Base-by-base conservation (phyloP, 2,888 invertebrate genomes). In the Hofmannophila pseudospretella region DNA sequence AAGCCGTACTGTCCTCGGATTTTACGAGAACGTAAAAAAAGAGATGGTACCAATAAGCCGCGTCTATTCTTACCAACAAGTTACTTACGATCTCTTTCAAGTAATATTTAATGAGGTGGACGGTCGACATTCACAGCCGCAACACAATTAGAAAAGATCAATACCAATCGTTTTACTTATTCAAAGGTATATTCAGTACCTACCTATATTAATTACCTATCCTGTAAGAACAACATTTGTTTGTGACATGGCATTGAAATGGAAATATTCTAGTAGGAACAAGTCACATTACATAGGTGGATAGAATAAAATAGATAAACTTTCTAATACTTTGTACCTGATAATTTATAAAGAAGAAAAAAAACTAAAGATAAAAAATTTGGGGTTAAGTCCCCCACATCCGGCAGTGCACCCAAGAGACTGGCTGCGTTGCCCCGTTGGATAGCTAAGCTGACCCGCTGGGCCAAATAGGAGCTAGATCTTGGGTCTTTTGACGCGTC, bases 141-240 rank as follows among this genome's bases (percentile, higher is more conserved):
- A 69, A 69, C 65, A 75, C 69, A 77, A 80, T 80, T 80, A 77
- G 70, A 77, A 75, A 67, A 72, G 77, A 80, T 80, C 81, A 78
- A 81, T 81, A 81, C 50, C 54, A 57, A 50, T 54, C 54, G 51
- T 42, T 45, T 72, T 64, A 71, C 63, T 71, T 71, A 79, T 78
- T 74, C 51, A 73, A 57, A 49, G 45, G 49, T 44, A 34, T 45
- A 45, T 44, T 53, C 49, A 49, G 32, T 35, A 32, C 16, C 32
- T 3, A 14, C 29, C n/a, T 32, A 36, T 42, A 42, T 39, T 39
- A 39, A 42, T 42, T 42, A 42, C 39, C 19, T 7, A 23, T 1
- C 39, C 19, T 7, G n/a, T 1, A 14, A 8, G 41, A 1, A 29
- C 25, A 30, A 35, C 32, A 35, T 38, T 41, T 38, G 32, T 38